Percentiles rank a stretch among this genome's conserved stretches.
Conservation (phyloP, 2,113 vertebrate genomes). For the Tonatia bakeri region DNA sequence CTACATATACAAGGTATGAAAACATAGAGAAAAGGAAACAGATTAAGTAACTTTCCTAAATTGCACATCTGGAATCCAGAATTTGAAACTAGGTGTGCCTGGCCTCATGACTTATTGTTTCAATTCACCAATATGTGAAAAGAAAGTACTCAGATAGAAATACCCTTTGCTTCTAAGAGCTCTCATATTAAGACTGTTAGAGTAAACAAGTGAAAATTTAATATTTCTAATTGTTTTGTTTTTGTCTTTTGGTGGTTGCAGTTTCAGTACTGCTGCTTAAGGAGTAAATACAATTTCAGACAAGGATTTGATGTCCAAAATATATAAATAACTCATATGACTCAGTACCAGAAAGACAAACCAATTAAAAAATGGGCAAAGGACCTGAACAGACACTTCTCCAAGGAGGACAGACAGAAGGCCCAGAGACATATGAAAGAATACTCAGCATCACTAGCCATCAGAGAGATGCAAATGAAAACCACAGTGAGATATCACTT, state of each 20-base stretch:
- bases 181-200: neutral
- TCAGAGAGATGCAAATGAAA: no score
- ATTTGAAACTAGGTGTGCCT: neutral
- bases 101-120: neutral
- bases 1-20: neutral
- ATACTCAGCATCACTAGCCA: no score
- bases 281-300: neutral
- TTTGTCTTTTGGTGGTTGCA: neutral
- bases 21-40: neutral
- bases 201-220: neutral
- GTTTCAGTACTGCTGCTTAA: neutral
- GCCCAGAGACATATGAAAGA: no score
- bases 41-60: neutral
- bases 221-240: neutral
- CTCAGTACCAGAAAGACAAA: no score
- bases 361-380: no score
- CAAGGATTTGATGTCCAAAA: no score
- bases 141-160: neutral
- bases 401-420: no score
- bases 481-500: no score
- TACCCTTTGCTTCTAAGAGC: neutral
- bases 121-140: neutral
- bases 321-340: no score
- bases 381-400: no score
- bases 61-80: neutral